Percentiles rank a stretch among this genome's conserved stretches.
Conservation (phyloP, 2,888 invertebrate species). For the Dorcus parallelipipedus region DNA sequence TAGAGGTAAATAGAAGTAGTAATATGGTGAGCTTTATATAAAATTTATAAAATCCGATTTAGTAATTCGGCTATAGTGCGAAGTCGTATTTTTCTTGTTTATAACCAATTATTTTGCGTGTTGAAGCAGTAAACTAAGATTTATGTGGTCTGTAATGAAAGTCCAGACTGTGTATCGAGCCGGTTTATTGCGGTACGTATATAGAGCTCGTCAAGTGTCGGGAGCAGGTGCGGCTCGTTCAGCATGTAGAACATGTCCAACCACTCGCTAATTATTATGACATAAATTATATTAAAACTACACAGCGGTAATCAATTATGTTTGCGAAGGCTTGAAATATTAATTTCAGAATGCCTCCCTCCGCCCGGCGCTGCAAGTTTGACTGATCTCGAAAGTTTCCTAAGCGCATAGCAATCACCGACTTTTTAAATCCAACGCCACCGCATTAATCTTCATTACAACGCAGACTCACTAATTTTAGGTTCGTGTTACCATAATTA, state of each 20-base stretch:
- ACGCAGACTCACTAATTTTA: constrained; percentile 19
- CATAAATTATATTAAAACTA: constrained; percentile 47
- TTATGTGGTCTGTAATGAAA: constrained; percentile 32
- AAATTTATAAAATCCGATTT: too few relatives aligned
- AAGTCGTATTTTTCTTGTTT: not conserved
- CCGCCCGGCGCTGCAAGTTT: not conserved
- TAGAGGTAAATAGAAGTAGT: too few relatives aligned
- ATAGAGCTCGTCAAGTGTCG: constrained; percentile 33
- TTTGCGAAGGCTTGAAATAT: constrained; percentile 6
- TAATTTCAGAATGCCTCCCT: not conserved
- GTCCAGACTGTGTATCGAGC: constrained; percentile 21
- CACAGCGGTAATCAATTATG: constrained; percentile 42
- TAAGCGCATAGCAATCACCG: not conserved
- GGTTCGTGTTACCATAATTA: constrained; percentile 20
- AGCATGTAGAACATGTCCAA: constrained; percentile 35
- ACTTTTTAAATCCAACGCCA: not conserved
- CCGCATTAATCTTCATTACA: constrained; percentile 23
- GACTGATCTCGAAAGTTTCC: constrained; percentile 1
- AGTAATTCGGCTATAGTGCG: too few relatives aligned
- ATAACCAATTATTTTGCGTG: constrained; percentile 21
- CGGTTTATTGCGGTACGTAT: constrained; percentile 26
- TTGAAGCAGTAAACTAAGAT: constrained; percentile 29
- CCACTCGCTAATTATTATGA: constrained; percentile 45
- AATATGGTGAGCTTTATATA: too few relatives aligned
- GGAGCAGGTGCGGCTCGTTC: constrained; percentile 38